These are phyloP conservation scores for Brachionus plicatilis DNA, from an alignment of 1,140 invertebrate species.

Conservation along the genomic window DNA sequence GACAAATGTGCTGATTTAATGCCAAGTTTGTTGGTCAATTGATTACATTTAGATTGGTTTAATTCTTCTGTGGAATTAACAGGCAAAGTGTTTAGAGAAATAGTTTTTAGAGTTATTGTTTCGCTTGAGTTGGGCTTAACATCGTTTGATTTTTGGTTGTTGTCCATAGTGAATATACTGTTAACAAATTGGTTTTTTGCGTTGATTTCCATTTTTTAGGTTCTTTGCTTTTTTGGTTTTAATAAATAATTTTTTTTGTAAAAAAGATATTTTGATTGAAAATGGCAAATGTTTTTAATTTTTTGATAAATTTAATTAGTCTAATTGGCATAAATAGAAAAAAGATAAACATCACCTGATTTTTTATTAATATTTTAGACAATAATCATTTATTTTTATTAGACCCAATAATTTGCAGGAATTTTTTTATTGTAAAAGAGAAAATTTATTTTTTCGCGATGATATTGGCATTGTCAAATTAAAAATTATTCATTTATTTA, in stretches of 20 bases:
- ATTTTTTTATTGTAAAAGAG: too few relatives aligned
- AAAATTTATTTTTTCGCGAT: too few relatives aligned
- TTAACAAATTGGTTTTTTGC: not conserved
- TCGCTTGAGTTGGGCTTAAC: not conserved
- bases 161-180: not conserved
- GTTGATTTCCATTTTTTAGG: not conserved
- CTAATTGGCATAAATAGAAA: not conserved
- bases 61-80: not conserved
- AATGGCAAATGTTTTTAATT: not conserved
- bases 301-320: not conserved
- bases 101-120: constrained; percentile 17
- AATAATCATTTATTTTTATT: not conserved
- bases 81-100: constrained; percentile 5
- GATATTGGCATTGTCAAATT: too few relatives aligned
- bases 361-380: not conserved
- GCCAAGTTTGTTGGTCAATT: not conserved
- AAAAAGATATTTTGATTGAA: not conserved
- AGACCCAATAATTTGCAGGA: too few relatives aligned
- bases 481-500: too few relatives aligned
- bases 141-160: not conserved
- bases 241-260: not conserved
- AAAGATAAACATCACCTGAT: constrained; percentile 17
- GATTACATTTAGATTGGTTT: not conserved
- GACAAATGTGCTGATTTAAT: not conserved
- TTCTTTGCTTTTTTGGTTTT: not conserved